Conservation (phyloP, 2,797 vertebrate genomes). For the Graptemys geographica region DNA sequence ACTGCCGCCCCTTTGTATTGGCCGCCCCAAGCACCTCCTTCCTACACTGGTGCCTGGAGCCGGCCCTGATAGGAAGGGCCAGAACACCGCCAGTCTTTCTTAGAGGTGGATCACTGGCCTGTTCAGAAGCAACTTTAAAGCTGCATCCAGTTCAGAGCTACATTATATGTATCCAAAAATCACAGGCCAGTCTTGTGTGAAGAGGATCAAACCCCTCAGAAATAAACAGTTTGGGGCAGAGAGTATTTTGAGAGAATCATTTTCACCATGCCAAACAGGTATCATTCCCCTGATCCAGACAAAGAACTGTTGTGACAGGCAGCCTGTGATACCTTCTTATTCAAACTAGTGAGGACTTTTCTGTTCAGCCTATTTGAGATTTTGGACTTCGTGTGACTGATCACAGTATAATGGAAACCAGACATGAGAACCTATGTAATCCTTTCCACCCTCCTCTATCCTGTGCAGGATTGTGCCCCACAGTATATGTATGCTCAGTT, state of each 20-base stretch:
- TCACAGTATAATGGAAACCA: neutral
- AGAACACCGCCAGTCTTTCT: neutral
- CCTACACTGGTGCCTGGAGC: too few relatives aligned
- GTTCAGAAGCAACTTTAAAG: slow-evolving; percentile 9
- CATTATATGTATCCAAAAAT: neutral
- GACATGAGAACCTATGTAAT: neutral
- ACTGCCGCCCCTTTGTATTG: too few relatives aligned
- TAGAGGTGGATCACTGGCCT: neutral
- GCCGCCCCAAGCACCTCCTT: too few relatives aligned
- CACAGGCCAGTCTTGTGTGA: neutral
- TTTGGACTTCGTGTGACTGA: neutral
- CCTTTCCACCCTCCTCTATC: neutral
- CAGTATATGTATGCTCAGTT: neutral
- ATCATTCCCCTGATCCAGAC: neutral
- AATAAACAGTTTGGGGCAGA: rapidly evolving
- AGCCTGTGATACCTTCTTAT: neutral
- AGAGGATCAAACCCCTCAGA: neutral
- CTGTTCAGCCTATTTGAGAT: neutral
- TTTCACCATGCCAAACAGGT: neutral
- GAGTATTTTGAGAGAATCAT: neutral
- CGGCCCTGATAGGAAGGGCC: neutral
- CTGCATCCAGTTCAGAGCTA: neutral
- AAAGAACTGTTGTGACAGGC: neutral
- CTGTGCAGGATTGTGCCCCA: neutral
- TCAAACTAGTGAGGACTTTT: rapidly evolving